Conservation (phyloP, 1,140 invertebrate genomes). For the Dendroctonus ponderosae region DNA sequence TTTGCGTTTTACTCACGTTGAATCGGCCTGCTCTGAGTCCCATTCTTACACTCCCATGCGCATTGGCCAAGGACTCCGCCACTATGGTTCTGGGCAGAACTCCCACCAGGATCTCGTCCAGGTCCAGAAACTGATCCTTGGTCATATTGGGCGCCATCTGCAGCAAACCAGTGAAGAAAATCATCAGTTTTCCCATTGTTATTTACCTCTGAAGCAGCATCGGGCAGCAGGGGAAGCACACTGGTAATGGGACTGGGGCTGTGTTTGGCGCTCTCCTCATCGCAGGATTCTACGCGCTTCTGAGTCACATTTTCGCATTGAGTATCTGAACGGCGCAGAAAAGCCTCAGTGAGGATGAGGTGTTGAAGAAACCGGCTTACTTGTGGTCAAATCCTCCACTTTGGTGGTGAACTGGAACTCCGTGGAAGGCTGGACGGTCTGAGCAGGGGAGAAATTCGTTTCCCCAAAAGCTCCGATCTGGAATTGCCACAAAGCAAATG, state of each 20-base stretch:
- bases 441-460: not conserved
- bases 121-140: slow-evolving; percentile 23
- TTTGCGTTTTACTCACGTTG: slow-evolving; percentile 16
- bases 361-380: slow-evolving; percentile 1
- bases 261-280: slow-evolving; percentile 19
- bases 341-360: not conserved
- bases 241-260: slow-evolving; percentile 10
- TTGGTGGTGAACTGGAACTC: slow-evolving; percentile 22
- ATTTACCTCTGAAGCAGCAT: slow-evolving; percentile 11
- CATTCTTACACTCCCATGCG: slow-evolving; percentile 12
- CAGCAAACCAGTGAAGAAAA: slow-evolving; percentile 1
- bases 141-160: slow-evolving; percentile 11
- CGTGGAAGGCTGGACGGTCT: not conserved
- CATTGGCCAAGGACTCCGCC: slow-evolving; percentile 9
- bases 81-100: slow-evolving; percentile 20
- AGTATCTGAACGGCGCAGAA: slow-evolving; percentile 1
- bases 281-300: not conserved
- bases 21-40: slow-evolving; percentile 7
- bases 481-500: not conserved
- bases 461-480: not conserved
- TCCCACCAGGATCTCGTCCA: slow-evolving; percentile 27
- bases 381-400: slow-evolving; percentile 20
- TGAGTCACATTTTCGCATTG: slow-evolving; percentile 14
- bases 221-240: slow-evolving; percentile 14
- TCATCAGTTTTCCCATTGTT: not conserved